Evolutionary conservation across 2,113 vertebrate genomes (phyloP), one percentile per base, ranked within the genome.

Genomic region (Cyanoderma ruficeps): DNA sequence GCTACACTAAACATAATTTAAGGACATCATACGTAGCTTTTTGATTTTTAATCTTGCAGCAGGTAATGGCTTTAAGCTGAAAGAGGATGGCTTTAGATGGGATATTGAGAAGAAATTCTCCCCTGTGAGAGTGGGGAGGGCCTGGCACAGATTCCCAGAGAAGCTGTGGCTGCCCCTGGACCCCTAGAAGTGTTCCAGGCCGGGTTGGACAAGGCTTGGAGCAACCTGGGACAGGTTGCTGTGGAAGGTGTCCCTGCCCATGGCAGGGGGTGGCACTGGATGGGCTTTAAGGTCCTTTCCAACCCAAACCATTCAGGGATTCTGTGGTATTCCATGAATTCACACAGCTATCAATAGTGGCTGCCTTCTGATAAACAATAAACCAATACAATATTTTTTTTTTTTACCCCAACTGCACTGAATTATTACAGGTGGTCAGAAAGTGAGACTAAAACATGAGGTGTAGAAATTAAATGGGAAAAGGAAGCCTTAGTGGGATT

Each of bases 151-250:
- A 0, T 47, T 2, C 15, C 41, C 70, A 69, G 22, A 49, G 49
- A 1, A 70, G 63, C 42, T 70, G 71, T 23, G 71, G 39, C 47
- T 77, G 49, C 25, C 10, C 55, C 79, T 56, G 31, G 55, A 42
- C 13, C 79, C 25, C 55, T 77, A 42, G 49, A 1, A 63, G 15
- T 33, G 49, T 4, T 10, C 71, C 13, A 70, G 42, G 35, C 21
- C 28, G 18, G 14, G 24, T 0, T 55, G 70, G 46, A 41, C 0
- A 0, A 2, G 30, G 39, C 2, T 47, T 47, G 70, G 79, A 61
- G n/a, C n/a, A 41, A 0, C 11, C n/a, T 55, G 70, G 42, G 12
- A 3, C 0, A 6, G n/a, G n/a, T n/a, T n/a, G n/a, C n/a, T n/a
- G 21, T 7, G 71, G 18, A 3, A 83, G 35, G 25, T 35, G 41